These are phyloP conservation scores for Brachionus manjavacas DNA, from an alignment of 1,140 invertebrate species.

Conservation along the genomic window DNA sequence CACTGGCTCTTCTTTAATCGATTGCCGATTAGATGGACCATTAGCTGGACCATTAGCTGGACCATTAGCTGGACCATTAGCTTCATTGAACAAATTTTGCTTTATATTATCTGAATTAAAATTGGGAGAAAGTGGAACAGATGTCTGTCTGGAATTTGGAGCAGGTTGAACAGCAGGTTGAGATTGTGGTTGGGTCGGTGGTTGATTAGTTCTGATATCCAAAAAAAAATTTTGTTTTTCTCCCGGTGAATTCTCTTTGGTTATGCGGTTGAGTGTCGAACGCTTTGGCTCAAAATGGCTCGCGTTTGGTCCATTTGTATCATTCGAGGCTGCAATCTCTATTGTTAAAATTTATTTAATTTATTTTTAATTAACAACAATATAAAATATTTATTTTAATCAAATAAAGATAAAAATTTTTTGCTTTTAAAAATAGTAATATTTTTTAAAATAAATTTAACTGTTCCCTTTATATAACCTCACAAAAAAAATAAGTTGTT, in stretches of 20 bases:
- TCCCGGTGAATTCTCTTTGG: not conserved
- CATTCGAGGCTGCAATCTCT: not conserved
- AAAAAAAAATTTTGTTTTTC: constrained; percentile 18
- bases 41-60: not conserved
- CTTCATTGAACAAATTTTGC: not conserved
- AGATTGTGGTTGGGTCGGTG: not conserved
- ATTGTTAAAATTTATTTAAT: too few relatives aligned
- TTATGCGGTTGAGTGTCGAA: not conserved
- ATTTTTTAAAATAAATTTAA: too few relatives aligned
- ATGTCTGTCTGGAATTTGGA: not conserved
- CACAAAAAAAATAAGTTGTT: too few relatives aligned
- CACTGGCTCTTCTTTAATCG: not conserved
- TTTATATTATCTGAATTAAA: constrained; percentile 10
- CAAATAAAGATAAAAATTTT: too few relatives aligned
- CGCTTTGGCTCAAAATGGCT: not conserved
- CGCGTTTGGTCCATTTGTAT: not conserved
- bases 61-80: too few relatives aligned
- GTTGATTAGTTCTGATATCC: constrained; percentile 1
- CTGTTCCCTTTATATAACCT: too few relatives aligned
- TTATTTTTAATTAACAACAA: too few relatives aligned
- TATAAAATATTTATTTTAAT: too few relatives aligned
- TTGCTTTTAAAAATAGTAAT: too few relatives aligned
- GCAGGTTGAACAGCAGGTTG: not conserved
- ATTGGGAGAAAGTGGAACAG: not conserved
- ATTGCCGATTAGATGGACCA: not conserved